Percentiles rank a stretch among this genome's conserved stretches.
phyloP scores from a whole-genome alignment of 1,140 invertebrate species.

The Sesamia nonagrioides region DNA sequence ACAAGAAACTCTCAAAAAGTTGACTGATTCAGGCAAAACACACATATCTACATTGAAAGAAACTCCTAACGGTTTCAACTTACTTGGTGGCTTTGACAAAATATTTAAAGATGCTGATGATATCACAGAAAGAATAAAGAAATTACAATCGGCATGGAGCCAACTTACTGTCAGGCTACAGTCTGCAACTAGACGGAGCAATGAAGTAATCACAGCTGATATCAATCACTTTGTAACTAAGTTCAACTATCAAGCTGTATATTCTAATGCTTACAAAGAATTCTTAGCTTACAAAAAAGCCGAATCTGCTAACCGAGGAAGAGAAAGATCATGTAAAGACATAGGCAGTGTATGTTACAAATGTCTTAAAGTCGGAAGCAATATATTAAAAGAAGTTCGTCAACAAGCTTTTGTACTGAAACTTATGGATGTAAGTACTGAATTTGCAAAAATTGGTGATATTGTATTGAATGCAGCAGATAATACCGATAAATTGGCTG shows the following conservation, averaged over 20 bases:
- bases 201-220: constrained; percentile 75
- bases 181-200: constrained; percentile 80
- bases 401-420: constrained; percentile 79
- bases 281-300: constrained; percentile 72
- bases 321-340: constrained; percentile 75
- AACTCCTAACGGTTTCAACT: constrained; percentile 68
- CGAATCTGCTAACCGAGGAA: constrained; percentile 72
- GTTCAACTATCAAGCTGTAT: constrained; percentile 74
- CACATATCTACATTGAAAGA: constrained; percentile 74
- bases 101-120: constrained; percentile 76
- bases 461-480: constrained; percentile 76
- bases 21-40: constrained; percentile 72
- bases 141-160: constrained; percentile 77
- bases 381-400: constrained; percentile 75
- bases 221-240: constrained; percentile 77
- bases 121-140: constrained; percentile 72
- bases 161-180: constrained; percentile 78
- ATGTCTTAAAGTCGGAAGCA: constrained; percentile 81
- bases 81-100: constrained; percentile 77
- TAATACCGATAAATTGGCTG: constrained; percentile 73
- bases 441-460: constrained; percentile 78
- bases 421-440: constrained; percentile 79
- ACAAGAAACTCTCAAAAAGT: constrained; percentile 72
- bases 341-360: constrained; percentile 80
- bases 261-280: constrained; percentile 71